Base-by-base conservation (phyloP, 2,797 vertebrate genomes). In the Oreonectes daqikongensis region DNA sequence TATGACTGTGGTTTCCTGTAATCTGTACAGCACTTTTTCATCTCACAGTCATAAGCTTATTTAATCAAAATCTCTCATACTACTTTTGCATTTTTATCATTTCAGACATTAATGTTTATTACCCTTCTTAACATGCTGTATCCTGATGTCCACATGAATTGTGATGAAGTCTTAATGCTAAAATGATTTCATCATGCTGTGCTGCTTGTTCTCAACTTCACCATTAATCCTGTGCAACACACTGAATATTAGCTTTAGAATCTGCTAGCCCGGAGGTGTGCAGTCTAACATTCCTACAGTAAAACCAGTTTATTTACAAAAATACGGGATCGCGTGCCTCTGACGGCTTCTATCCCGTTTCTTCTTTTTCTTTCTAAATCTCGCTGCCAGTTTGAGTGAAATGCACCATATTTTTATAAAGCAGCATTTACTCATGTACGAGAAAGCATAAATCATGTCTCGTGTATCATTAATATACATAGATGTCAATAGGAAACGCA, bases 381-480 rank as follows among this genome's bases (percentile, higher is more conserved):
- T 69, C 78, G 42, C 69, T 77, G 63, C 48, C 74, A 78, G 77
- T 64, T 77, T 80, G 67, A 79, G 84, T 74, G 73, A 83, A 89
- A 82, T 86, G 81, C 72, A 89, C 87, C 85, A 87, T 89, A 88
- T 91, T 90, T 89, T 87, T 92, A 81, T 90, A 87, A 90, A 90
- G 67, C 87, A 86, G 85, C 85, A 88, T 90, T 92, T 90, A 92
- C 86, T 86, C 86, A 78, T 85, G 81, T 88, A 85, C 85, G 82
- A 86, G 86, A 85, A 81, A 63, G 82, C 89, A 92, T 93, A 92
- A 92, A 93, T 93, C 92, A 90, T 87, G 81, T 84, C 84, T 78
- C 83, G 78, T 88, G 85, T 90, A 86, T 88, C 91, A 91, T 93
- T 93, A 92, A 93, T 93, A 93, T 88, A 92, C 90, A 91, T 89